Evolutionary conservation across 2,797 vertebrate species (phyloP).

Genomic region (Fratercula arctica): DNA sequence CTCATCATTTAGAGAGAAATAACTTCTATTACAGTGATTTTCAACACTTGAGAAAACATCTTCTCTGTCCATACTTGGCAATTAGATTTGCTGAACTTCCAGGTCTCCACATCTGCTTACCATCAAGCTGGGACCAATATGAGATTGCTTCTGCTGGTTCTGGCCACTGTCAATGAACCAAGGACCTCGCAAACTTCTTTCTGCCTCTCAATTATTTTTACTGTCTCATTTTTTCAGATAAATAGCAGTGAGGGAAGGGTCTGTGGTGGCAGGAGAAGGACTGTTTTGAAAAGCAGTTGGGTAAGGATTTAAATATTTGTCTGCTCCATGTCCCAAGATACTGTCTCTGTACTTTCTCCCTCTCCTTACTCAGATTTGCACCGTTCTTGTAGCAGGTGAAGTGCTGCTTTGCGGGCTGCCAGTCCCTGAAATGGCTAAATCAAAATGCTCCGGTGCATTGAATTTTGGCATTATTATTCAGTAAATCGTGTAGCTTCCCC

Average conservation of each 20-base stretch:
- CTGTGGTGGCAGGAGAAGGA: background rate
- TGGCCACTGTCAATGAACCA: background rate
- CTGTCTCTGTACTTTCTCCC: background rate
- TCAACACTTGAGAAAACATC: background rate
- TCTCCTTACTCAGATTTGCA: slow-evolving; percentile 17
- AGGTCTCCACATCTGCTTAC: background rate
- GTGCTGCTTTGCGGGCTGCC: slow-evolving; percentile 36
- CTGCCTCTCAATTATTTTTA: background rate
- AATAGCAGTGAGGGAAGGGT: background rate
- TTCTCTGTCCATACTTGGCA: background rate
- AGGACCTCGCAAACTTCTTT: background rate
- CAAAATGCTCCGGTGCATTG: slow-evolving; percentile 32
- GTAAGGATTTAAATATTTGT: slow-evolving; percentile 29
- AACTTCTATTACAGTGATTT: background rate
- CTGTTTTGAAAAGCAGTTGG: background rate
- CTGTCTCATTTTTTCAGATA: background rate
- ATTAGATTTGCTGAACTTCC: background rate
- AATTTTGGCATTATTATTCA: slow-evolving; percentile 43
- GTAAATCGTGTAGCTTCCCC: background rate
- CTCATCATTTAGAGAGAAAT: background rate
- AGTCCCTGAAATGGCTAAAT: slow-evolving; percentile 44
- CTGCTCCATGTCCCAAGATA: background rate
- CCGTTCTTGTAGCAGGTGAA: slow-evolving; percentile 16
- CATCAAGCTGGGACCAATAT: background rate
- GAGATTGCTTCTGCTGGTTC: background rate